Percentiles rank a stretch among this genome's conserved stretches.
phyloP scores from a whole-genome alignment of 2,797 vertebrate species.

The Babyrousa celebensis region DNA sequence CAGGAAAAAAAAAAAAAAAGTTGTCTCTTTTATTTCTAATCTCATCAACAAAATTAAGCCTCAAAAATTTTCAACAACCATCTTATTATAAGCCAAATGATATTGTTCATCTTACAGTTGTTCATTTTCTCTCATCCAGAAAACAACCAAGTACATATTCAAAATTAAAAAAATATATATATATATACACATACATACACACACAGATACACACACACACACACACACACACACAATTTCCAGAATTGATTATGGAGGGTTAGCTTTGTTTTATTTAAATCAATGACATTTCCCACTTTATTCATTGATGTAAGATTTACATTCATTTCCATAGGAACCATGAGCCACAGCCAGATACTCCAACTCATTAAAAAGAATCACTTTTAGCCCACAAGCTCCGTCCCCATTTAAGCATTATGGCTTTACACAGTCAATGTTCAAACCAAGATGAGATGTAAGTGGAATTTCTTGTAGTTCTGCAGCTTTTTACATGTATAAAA shows the following conservation, averaged over 20 bases:
- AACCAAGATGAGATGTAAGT: slow-evolving; percentile 61
- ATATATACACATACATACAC: too few species aligned
- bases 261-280: slow-evolving; percentile 68
- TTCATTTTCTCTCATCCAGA: neutral
- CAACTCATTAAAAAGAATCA: slow-evolving; percentile 77
- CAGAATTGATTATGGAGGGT: slow-evolving; percentile 44
- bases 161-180: neutral
- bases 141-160: neutral
- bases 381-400: slow-evolving; percentile 8
- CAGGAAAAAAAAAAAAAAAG: neutral
- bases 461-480: slow-evolving; percentile 49
- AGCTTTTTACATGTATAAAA: slow-evolving; percentile 74
- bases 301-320: slow-evolving; percentile 72
- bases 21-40: neutral
- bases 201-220: too few species aligned
- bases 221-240: neutral
- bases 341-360: slow-evolving; percentile 55
- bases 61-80: neutral
- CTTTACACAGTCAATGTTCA: slow-evolving; percentile 64
- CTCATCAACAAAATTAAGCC: neutral
- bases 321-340: slow-evolving; percentile 51
- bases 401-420: neutral
- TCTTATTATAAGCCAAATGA: neutral
- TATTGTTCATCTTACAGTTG: neutral
- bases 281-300: slow-evolving; percentile 45